Conservation (phyloP, 64 coral and sea anemone genomes). For the Pocillopora damicornis region DNA sequence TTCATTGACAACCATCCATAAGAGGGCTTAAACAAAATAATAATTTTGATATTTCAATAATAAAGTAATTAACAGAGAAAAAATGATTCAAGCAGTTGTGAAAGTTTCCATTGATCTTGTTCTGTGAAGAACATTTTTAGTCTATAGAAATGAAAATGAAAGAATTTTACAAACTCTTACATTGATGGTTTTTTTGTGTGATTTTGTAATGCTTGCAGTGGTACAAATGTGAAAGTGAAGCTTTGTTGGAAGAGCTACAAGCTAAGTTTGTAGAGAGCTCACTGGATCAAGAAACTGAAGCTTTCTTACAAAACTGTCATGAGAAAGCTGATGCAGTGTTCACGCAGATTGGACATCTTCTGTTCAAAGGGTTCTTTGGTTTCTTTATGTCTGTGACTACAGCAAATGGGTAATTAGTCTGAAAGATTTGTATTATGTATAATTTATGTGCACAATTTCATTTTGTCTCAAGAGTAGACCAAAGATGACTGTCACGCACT, state of each 20-base stretch:
- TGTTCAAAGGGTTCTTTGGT: slow-evolving; percentile 72
- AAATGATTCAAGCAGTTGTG: background rate
- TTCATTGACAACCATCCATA: too few relatives aligned
- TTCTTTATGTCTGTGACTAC: slow-evolving; percentile 88
- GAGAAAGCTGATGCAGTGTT: slow-evolving; percentile 89
- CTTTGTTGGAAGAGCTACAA: slow-evolving; percentile 39
- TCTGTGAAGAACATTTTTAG: too few relatives aligned
- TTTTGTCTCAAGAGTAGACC: too few relatives aligned
- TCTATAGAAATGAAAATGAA: too few relatives aligned
- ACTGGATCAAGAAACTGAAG: slow-evolving; percentile 70
- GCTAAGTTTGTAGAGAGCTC: slow-evolving; percentile 82
- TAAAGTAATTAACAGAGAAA: too few relatives aligned
- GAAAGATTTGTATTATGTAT: background rate
- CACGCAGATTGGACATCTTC: slow-evolving; percentile 70
- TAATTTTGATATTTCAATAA: too few relatives aligned
- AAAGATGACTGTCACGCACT: too few relatives aligned
- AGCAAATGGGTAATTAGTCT: slow-evolving; percentile 73
- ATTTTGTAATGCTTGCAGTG: slow-evolving; percentile 53
- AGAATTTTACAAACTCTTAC: background rate
- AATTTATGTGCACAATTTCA: background rate
- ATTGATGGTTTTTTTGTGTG: background rate
- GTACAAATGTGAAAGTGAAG: slow-evolving; percentile 55
- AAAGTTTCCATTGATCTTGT: too few relatives aligned
- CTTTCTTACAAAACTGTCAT: slow-evolving; percentile 72
- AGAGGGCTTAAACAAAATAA: too few relatives aligned